Conservation (phyloP, 2,888 invertebrate species). For the Scrobipalpa atriplicella region DNA sequence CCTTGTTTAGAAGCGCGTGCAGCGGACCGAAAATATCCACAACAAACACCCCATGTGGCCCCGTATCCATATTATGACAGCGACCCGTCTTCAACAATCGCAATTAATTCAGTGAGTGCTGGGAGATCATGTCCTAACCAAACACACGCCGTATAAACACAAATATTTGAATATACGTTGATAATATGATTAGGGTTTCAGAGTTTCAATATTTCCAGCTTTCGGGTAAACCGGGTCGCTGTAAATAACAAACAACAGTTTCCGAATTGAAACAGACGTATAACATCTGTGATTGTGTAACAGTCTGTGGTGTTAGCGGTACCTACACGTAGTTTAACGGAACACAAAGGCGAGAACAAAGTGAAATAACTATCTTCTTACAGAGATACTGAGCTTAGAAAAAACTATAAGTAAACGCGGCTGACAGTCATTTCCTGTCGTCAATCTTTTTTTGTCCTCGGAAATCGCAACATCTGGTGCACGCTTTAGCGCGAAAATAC, state of each 20-base stretch:
- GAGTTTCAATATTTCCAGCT: constrained; percentile 21
- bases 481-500: constrained; percentile 45
- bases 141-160: constrained; percentile 54
- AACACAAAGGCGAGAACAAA: constrained; percentile 38
- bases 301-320: constrained; percentile 5
- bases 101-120: constrained; percentile 55
- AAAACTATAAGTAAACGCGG: constrained; percentile 66
- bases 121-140: constrained; percentile 58
- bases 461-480: constrained; percentile 74
- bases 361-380: constrained; percentile 41
- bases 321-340: constrained; percentile 14
- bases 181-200: constrained; percentile 29
- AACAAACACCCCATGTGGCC: constrained; percentile 40
- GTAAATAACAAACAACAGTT: constrained; percentile 18
- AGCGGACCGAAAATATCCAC: constrained; percentile 50
- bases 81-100: constrained; percentile 48
- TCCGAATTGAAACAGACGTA: constrained; percentile 12
- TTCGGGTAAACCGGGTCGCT: constrained; percentile 10
- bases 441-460: constrained; percentile 69
- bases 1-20: constrained; percentile 45
- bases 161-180: constrained; percentile 33
- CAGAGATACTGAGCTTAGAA: constrained; percentile 45
- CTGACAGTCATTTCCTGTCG: constrained; percentile 74
- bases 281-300: constrained; percentile 23
- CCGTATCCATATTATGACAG: constrained; percentile 43